A percentile compares a stretch with the other conserved stretches of the same genome.
phyloP scores from a whole-genome alignment of 2,888 invertebrate genomes.

The Strigamia crassipes region DNA sequence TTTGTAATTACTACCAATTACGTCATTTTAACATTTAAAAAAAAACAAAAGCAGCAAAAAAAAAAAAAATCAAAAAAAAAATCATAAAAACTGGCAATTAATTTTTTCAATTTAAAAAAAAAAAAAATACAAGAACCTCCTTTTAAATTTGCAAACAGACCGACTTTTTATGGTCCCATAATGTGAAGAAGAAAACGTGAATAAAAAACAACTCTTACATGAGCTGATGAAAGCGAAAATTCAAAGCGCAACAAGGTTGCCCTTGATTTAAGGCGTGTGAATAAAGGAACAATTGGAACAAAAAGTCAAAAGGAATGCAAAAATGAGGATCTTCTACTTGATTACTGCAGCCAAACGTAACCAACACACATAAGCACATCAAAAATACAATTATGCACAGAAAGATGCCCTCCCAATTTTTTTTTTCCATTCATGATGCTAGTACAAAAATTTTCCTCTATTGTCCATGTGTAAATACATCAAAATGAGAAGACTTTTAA shows the following conservation, averaged over 20 bases:
- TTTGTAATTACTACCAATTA: background rate
- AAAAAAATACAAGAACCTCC: background rate
- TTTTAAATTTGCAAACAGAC: background rate
- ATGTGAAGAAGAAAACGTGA: background rate
- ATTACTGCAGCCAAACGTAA: background rate
- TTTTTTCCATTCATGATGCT: background rate
- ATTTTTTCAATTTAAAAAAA: background rate
- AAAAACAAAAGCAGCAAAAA: background rate
- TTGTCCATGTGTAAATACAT: background rate
- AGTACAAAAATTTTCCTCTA: background rate
- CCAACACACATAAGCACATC: constrained; percentile 4
- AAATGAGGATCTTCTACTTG: background rate
- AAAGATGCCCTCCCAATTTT: background rate
- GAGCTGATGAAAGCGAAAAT: background rate
- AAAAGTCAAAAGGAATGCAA: constrained; percentile 6
- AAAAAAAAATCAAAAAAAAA: too few species aligned
- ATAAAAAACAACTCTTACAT: background rate
- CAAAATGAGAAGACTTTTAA: background rate
- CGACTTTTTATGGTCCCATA: constrained; percentile 4
- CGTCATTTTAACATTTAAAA: background rate
- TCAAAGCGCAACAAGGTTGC: background rate
- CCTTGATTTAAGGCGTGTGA: background rate
- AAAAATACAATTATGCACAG: background rate
- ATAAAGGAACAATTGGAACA: background rate
- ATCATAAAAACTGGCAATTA: background rate